These are phyloP conservation scores for Drosophila sproati DNA, from an alignment of 1,140 invertebrate species.

Conservation along the genomic window DNA sequence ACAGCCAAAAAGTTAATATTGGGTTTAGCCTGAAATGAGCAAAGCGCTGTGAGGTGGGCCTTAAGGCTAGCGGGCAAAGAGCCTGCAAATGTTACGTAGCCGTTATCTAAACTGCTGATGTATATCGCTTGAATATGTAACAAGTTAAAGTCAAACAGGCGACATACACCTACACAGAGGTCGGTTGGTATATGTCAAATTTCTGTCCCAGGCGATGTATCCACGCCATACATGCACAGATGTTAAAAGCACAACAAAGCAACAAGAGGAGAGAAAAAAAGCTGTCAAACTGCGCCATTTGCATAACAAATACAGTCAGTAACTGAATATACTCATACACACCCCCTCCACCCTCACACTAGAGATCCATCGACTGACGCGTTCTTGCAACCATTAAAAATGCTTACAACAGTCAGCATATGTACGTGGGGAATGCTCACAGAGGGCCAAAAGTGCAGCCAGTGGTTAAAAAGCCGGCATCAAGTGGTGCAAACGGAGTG, in stretches of 20 bases:
- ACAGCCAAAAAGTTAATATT: conserved; percentile 48
- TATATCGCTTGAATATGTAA: conserved; percentile 77
- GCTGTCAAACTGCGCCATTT: conserved; percentile 73
- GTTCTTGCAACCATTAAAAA: conserved; percentile 80
- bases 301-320: conserved; percentile 80
- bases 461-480: conserved; percentile 51
- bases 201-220: conserved; percentile 39
- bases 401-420: conserved; percentile 55
- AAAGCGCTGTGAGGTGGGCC: not conserved
- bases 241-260: conserved; percentile 14
- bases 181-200: conserved; percentile 7
- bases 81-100: conserved; percentile 51
- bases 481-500: conserved; percentile 43
- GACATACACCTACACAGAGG: conserved; percentile 31
- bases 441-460: conserved; percentile 62
- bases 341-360: conserved; percentile 12
- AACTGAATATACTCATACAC: conserved; percentile 69
- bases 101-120: conserved; percentile 72
- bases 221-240: conserved; percentile 24
- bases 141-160: conserved; percentile 73
- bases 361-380: conserved; percentile 46
- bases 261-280: conserved; percentile 22
- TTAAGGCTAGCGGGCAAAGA: conserved; percentile 14
- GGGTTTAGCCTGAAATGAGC: not conserved
- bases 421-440: conserved; percentile 21